These are phyloP conservation scores for Sebastes hopkinsi DNA, from an alignment of 2,797 vertebrate species.

Conservation along the genomic window DNA sequence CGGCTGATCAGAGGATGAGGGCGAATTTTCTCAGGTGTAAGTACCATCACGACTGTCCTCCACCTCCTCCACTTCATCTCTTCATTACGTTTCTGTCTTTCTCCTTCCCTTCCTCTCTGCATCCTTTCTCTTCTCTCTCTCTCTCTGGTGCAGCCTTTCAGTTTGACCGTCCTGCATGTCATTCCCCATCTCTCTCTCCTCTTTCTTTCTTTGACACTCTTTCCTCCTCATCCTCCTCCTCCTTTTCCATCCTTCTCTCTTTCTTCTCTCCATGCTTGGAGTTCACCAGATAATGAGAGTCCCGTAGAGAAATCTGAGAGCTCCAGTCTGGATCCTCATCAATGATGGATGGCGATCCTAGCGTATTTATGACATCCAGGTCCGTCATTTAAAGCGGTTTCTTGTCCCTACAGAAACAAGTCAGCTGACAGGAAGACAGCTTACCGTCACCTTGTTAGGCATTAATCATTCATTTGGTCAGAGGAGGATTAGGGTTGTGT, in stretches of 20 bases:
- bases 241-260: background rate
- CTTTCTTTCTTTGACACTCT: background rate
- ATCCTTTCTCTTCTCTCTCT: background rate
- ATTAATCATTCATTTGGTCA: constrained; percentile 46
- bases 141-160: constrained; percentile 2
- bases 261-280: background rate
- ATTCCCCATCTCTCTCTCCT: background rate
- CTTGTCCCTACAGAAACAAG: constrained; percentile 6
- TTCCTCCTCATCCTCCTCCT: background rate
- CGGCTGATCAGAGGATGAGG: constrained; percentile 76
- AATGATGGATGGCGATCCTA: constrained; percentile 49
- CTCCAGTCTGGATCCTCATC: constrained; percentile 30
- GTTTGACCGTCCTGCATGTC: background rate
- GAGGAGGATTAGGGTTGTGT: constrained; percentile 19
- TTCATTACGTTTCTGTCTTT: background rate
- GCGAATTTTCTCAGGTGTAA: constrained; percentile 75
- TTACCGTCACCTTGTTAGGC: constrained; percentile 27
- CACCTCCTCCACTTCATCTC: background rate
- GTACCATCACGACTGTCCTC: constrained; percentile 1
- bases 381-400: background rate
- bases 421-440: constrained; percentile 28
- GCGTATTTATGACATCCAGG: constrained; percentile 58
- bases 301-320: constrained; percentile 44
- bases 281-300: constrained; percentile 12
- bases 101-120: background rate